phyloP scores from a whole-genome alignment of 1,140 invertebrate genomes.

The Aricia agestis region DNA sequence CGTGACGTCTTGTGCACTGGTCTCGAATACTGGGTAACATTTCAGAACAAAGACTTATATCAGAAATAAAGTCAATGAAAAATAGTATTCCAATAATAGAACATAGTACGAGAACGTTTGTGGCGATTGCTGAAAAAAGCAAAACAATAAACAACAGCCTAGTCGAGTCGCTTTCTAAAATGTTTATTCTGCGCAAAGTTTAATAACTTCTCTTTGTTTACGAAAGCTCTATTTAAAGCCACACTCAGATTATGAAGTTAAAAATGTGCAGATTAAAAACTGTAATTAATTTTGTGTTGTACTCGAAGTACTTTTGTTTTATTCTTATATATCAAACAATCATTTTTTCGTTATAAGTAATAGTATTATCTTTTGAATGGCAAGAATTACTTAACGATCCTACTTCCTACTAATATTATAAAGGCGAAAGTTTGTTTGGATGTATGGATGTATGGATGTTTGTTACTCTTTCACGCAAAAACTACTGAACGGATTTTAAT shows the following conservation, averaged over 20 bases:
- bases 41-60: too few species aligned
- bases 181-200: background rate
- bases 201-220: conserved; percentile 1
- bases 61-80: too few species aligned
- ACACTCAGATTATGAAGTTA: background rate
- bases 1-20: too few species aligned
- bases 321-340: background rate
- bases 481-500: too few species aligned
- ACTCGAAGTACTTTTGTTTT: background rate
- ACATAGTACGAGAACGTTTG: background rate
- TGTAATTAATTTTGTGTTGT: background rate
- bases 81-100: too few species aligned
- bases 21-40: too few species aligned
- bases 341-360: background rate
- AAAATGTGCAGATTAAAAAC: conserved; percentile 1
- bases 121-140: background rate
- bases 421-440: too few species aligned
- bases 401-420: too few species aligned
- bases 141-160: background rate
- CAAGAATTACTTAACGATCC: too few species aligned
- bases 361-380: too few species aligned
- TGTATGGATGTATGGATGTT: too few species aligned
- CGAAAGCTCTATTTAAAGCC: background rate
- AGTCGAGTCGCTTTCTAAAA: background rate
- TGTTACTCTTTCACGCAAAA: too few species aligned